Evolutionary conservation across 2,797 vertebrate genomes (phyloP).

Genomic region (Protosalanx chinensis): DNA sequence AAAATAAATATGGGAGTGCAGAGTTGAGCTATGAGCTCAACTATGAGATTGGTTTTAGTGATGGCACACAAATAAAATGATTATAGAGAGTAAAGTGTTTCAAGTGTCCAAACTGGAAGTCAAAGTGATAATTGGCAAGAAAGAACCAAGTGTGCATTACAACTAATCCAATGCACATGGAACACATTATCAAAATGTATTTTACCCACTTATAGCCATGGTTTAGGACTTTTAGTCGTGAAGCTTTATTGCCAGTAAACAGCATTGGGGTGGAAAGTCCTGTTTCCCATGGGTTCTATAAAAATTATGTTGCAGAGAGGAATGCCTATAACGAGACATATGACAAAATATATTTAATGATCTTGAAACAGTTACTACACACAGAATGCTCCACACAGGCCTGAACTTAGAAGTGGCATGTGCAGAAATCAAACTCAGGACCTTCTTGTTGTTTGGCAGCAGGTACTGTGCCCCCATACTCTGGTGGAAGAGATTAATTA

Average conservation of each 20-base stretch:
- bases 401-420: too few species aligned
- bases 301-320: too few species aligned
- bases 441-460: not conserved
- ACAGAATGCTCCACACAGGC: too few species aligned
- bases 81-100: not conserved
- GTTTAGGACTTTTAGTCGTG: not conserved
- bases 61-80: not conserved
- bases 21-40: too few species aligned
- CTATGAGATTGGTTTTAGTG: not conserved
- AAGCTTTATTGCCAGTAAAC: not conserved
- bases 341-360: not conserved
- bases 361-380: constrained; percentile 55
- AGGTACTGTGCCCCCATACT: not conserved
- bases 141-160: not conserved
- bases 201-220: not conserved
- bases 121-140: not conserved
- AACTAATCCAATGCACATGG: not conserved
- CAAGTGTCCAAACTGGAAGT: not conserved
- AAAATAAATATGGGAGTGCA: too few species aligned
- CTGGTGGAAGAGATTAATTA: not conserved
- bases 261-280: constrained; percentile 1
- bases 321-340: not conserved
- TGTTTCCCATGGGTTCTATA: not conserved
- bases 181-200: not conserved
- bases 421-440: not conserved